phyloP scores from a whole-genome alignment of 2,797 vertebrate species.

The Chlorospingus flavigularis region DNA sequence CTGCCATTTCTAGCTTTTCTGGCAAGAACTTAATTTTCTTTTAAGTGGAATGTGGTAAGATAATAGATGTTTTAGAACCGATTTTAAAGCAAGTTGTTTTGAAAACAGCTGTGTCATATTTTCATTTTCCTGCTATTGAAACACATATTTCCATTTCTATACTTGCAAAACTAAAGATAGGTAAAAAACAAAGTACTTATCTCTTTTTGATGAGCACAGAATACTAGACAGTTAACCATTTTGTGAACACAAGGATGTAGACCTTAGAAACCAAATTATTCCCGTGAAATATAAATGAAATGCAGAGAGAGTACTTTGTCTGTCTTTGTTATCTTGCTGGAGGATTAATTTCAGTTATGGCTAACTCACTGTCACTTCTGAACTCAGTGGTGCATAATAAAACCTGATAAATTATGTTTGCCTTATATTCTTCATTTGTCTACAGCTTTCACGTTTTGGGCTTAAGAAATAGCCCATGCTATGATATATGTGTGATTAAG shows the following conservation, averaged over 20 bases:
- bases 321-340: background rate
- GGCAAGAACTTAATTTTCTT: background rate
- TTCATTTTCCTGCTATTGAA: background rate
- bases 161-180: background rate
- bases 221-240: background rate
- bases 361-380: background rate
- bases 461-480: background rate
- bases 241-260: background rate
- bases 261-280: background rate
- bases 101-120: background rate
- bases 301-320: background rate
- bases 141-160: background rate
- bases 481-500: background rate
- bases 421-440: background rate
- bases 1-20: background rate
- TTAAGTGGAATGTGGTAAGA: background rate
- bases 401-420: background rate
- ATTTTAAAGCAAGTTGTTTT: background rate
- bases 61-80: background rate
- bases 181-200: background rate
- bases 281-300: background rate
- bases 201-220: background rate
- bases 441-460: background rate
- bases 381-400: background rate
- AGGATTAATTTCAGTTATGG: background rate